Percentiles rank a stretch among this genome's conserved stretches.
Conservation (phyloP, 2,888 invertebrate species). For the Autographa pulchrina region DNA sequence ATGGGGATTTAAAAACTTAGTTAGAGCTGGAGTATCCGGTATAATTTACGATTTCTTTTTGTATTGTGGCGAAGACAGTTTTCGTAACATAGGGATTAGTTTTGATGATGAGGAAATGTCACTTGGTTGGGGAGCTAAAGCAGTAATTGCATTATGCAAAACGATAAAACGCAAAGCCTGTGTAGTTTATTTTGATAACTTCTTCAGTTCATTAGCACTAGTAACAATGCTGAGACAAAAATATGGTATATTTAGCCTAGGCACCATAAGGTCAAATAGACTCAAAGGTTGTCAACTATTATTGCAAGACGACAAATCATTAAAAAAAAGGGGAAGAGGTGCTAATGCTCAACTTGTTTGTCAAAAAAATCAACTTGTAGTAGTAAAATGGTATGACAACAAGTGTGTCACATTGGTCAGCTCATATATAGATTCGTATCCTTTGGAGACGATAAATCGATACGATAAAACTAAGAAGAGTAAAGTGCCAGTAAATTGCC, state of each 20-base stretch:
- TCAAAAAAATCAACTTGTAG: background rate
- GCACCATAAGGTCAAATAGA: background rate
- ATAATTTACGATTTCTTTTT: slow-evolving; percentile 13
- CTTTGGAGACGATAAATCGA: background rate
- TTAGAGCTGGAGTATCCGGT: slow-evolving; percentile 11
- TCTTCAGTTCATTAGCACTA: background rate
- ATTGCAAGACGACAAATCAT: background rate
- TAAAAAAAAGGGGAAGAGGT: background rate
- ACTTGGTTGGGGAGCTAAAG: slow-evolving; percentile 15
- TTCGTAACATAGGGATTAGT: slow-evolving; percentile 7
- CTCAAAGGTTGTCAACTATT: background rate
- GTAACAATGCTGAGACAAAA: background rate
- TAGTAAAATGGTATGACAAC: background rate
- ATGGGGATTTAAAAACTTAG: slow-evolving; percentile 6
- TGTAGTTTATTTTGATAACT: slow-evolving; percentile 28
- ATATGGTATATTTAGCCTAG: background rate
- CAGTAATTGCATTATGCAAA: slow-evolving; percentile 9
- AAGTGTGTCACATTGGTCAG: background rate
- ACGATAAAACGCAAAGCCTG: slow-evolving; percentile 2
- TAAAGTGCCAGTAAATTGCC: too few species aligned
- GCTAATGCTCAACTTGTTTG: background rate
- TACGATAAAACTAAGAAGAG: too few species aligned
- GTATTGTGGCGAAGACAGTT: slow-evolving; percentile 22
- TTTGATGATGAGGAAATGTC: slow-evolving; percentile 9
- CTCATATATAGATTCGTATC: background rate